Conservation (phyloP, 2,888 invertebrate species). For the Hirudinaria manillensis region DNA sequence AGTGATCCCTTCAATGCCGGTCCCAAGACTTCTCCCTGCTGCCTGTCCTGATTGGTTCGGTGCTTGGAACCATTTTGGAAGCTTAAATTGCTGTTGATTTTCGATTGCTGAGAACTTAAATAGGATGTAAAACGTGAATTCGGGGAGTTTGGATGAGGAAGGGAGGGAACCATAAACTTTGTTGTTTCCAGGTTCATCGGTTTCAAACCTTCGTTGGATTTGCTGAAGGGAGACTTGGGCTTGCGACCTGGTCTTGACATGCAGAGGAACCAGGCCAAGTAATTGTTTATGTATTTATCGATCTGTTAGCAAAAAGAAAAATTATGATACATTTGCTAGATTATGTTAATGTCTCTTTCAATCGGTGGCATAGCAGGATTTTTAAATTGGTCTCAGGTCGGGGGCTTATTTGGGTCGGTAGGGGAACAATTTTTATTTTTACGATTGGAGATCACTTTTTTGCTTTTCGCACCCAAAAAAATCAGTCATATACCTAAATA, state of each 20-base stretch:
- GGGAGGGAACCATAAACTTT: constrained; percentile 28
- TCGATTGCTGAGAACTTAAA: constrained; percentile 15
- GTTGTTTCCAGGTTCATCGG: constrained; percentile 26
- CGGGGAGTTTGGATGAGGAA: constrained; percentile 32
- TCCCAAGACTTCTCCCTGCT: not conserved
- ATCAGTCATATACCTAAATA: not conserved
- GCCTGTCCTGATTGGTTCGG: not conserved
- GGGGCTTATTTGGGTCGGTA: too few species aligned
- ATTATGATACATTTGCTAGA: too few species aligned
- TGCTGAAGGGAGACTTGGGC: constrained; percentile 37
- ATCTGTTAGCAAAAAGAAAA: constrained; percentile 35
- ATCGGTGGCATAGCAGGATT: too few species aligned
- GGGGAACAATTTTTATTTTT: too few species aligned
- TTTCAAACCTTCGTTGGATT: constrained; percentile 33
- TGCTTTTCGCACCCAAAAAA: too few species aligned
- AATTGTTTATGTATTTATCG: constrained; percentile 40
- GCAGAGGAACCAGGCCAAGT: constrained; percentile 40
- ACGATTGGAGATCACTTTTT: too few species aligned
- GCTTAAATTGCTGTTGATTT: constrained; percentile 26
- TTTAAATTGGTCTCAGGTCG: too few species aligned
- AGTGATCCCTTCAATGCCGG: constrained; percentile 1
- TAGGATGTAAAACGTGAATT: constrained; percentile 31
- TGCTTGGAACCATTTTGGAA: not conserved
- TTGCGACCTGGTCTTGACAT: constrained; percentile 40
- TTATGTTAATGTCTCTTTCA: too few species aligned